Conservation (phyloP, 2,888 invertebrate species). For the Harpalus rubripes region DNA sequence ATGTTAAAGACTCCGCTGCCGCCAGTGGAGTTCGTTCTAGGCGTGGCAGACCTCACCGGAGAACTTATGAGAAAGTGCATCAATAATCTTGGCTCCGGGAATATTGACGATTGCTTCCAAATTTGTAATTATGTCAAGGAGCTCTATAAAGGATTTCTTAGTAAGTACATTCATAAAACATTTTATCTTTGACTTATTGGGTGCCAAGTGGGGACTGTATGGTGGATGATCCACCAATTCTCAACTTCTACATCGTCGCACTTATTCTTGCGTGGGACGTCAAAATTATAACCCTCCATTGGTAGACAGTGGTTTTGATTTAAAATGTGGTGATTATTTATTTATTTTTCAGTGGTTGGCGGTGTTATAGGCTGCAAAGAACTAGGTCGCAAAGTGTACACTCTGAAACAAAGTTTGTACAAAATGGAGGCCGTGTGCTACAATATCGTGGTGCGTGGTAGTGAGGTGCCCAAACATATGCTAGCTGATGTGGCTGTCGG, state of each 20-base stretch:
- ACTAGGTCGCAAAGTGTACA: constrained; percentile 84
- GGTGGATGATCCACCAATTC: no score
- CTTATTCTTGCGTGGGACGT: no score
- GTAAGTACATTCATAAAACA: constrained; percentile 73
- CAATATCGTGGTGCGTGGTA: constrained; percentile 87
- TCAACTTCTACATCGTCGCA: no score
- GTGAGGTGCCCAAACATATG: constrained; percentile 88
- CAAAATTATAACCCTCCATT: no score
- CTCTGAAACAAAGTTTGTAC: constrained; percentile 86
- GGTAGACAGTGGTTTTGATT: constrained; percentile 56
- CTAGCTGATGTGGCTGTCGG: constrained; percentile 79
- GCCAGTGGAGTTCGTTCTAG: constrained; percentile 78
- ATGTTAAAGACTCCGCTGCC: constrained; percentile 74
- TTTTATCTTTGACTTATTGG: no score
- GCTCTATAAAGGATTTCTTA: constrained; percentile 82
- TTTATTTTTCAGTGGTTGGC: constrained; percentile 77
- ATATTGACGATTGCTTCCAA: constrained; percentile 85
- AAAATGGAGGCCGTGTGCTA: constrained; percentile 94
- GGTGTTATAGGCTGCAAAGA: constrained; percentile 80
- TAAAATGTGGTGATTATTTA: constrained; percentile 71
- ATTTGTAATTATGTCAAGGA: constrained; percentile 86
- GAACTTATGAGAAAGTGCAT: constrained; percentile 95
- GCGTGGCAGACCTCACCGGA: constrained; percentile 90
- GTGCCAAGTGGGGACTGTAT: no score
- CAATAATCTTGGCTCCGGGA: constrained; percentile 88